Conservation (phyloP, 2,113 vertebrate genomes). For the Nothoprocta pentlandii region DNA sequence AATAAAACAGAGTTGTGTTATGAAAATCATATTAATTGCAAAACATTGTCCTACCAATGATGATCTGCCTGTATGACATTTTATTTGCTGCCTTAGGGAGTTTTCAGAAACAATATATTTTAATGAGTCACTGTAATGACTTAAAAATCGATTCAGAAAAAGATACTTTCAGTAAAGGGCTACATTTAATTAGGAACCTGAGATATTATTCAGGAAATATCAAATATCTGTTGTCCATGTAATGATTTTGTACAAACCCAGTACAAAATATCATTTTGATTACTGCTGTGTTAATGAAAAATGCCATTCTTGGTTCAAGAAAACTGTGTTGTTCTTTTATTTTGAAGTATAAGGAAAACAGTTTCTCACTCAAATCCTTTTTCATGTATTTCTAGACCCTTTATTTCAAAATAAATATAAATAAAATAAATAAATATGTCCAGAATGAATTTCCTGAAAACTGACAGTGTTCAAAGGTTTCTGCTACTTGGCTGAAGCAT, state of each 20-base stretch:
- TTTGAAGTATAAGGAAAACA: neutral
- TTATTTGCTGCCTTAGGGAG: conserved; percentile 14
- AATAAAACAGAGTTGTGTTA: neutral
- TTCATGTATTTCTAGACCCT: neutral
- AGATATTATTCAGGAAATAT: neutral
- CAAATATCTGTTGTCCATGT: neutral
- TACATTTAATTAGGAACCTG: neutral
- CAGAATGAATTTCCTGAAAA: neutral
- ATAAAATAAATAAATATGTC: neutral
- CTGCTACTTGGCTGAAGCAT: neutral
- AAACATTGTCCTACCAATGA: neutral
- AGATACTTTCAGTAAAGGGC: neutral
- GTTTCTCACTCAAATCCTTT: neutral
- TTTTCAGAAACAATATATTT: conserved; percentile 26
- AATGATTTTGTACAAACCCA: neutral
- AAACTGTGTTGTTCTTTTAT: neutral
- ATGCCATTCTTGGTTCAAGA: neutral
- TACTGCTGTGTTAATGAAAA: neutral
- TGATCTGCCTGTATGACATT: conserved; percentile 7
- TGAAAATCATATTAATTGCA: conserved; percentile 40
- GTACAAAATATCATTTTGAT: neutral
- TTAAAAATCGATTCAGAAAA: conserved; percentile 15
- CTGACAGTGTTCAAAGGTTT: neutral
- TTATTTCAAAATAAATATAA: neutral
- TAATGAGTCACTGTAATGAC: conserved; percentile 34